Percentiles rank a stretch among this genome's conserved stretches.
These are phyloP conservation scores for Atherinosoma microstoma DNA, from an alignment of 2,797 vertebrate species.

Conservation along the genomic window DNA sequence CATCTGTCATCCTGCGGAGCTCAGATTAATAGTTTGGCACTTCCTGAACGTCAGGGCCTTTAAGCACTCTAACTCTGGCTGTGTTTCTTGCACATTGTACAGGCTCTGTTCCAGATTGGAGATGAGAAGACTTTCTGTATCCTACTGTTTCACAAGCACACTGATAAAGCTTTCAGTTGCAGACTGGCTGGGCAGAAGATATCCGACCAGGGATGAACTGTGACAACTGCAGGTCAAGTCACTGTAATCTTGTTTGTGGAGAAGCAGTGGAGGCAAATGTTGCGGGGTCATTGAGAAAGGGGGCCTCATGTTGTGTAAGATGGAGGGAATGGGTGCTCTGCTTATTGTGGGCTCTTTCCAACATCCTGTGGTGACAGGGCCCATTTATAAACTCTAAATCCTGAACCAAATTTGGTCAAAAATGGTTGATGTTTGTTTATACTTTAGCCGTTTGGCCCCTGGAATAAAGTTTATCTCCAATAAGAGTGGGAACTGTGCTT, in stretches of 20 bases:
- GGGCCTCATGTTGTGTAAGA: constrained; percentile 52
- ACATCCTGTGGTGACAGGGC: constrained; percentile 80
- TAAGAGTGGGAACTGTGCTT: constrained; percentile 62
- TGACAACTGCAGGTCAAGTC: constrained; percentile 60
- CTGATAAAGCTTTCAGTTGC: constrained; percentile 65
- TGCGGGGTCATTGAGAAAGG: constrained; percentile 29
- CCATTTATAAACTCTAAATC: constrained; percentile 72
- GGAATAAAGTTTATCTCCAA: constrained; percentile 63
- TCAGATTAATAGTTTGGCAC: constrained; percentile 77
- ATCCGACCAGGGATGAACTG: constrained; percentile 31
- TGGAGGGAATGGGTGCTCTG: constrained; percentile 62
- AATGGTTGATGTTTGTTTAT: constrained; percentile 76
- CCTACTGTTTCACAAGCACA: constrained; percentile 53
- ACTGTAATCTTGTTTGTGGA: constrained; percentile 18
- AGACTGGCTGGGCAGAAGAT: constrained; percentile 46
- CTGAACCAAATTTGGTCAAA: constrained; percentile 80
- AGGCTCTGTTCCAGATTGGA: constrained; percentile 66
- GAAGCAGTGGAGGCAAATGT: constrained; percentile 21
- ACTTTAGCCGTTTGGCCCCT: constrained; percentile 68
- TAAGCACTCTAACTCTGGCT: constrained; percentile 66
- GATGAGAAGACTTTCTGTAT: constrained; percentile 63
- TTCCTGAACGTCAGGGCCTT: constrained; percentile 69
- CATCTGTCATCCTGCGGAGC: constrained; percentile 77
- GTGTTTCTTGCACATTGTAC: constrained; percentile 48
- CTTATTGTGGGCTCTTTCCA: constrained; percentile 70